phyloP scores from a whole-genome alignment of 2,797 vertebrate species.

The Microctenopoma stevenorrisi region DNA sequence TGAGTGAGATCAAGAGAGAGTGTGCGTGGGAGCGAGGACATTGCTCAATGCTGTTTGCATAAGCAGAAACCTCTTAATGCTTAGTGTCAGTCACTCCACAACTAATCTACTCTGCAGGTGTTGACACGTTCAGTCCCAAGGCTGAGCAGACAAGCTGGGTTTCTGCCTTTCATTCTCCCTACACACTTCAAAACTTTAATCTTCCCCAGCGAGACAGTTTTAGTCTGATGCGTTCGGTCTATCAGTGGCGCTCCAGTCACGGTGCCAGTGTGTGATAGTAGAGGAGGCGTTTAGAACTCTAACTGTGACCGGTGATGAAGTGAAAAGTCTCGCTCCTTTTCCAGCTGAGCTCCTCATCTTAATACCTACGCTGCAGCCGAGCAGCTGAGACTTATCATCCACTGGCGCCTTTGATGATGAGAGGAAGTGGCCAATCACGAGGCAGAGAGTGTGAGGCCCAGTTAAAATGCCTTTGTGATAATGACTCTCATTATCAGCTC shows the following conservation, averaged over 20 bases:
- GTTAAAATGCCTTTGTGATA: constrained; percentile 77
- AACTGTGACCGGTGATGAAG: constrained; percentile 36
- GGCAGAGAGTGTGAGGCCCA: constrained; percentile 49
- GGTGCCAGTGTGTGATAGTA: constrained; percentile 14
- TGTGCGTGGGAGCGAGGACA: constrained; percentile 42
- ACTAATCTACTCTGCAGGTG: constrained; percentile 76
- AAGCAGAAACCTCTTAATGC: constrained; percentile 71
- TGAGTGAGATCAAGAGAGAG: constrained; percentile 28
- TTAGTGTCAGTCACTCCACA: constrained; percentile 76
- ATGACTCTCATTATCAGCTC: constrained; percentile 81
- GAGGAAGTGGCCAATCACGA: constrained; percentile 57
- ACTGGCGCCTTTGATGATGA: constrained; percentile 55
- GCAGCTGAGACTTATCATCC: constrained; percentile 53
- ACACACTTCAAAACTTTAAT: constrained; percentile 61
- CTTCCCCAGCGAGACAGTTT: constrained; percentile 48
- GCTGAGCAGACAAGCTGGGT: constrained; percentile 69
- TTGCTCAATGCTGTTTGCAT: constrained; percentile 71
- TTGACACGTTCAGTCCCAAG: constrained; percentile 70
- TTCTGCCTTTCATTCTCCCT: constrained; percentile 59
- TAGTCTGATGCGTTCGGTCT: constrained; percentile 43
- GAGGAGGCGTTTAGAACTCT: constrained; percentile 24
- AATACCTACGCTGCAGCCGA: constrained; percentile 43
- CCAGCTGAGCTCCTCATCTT: constrained; percentile 25
- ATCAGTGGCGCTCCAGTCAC: constrained; percentile 7
- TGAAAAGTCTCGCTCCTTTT: constrained; percentile 1